Conservation (phyloP, 2,888 invertebrate genomes). For the Meiosimyza platycephala region DNA sequence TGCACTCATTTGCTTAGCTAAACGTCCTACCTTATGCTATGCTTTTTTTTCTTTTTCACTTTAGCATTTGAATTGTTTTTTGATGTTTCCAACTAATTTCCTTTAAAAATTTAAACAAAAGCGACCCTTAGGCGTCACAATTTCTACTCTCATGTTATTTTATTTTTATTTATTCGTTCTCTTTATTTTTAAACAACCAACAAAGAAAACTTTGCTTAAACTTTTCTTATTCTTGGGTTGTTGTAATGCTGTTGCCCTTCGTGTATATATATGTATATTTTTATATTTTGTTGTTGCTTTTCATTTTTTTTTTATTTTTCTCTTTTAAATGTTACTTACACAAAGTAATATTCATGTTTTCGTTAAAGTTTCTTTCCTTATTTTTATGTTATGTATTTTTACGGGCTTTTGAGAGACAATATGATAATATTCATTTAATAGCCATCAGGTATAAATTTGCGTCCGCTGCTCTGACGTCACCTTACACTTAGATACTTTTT, state of each 20-base stretch:
- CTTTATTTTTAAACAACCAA: conserved; percentile 16
- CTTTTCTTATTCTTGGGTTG: conserved; percentile 1
- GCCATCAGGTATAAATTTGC: conserved; percentile 61
- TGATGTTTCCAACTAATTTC: conserved; percentile 18
- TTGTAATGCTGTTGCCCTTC: too few species aligned
- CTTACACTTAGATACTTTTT: too few species aligned
- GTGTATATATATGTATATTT: neutral
- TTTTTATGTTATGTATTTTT: conserved; percentile 53
- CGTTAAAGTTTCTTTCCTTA: neutral
- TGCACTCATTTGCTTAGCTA: neutral
- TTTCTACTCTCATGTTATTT: conserved; percentile 23
- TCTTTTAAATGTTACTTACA: conserved; percentile 34
- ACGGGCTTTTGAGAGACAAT: conserved; percentile 48
- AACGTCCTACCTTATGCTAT: conserved; percentile 1
- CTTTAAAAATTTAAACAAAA: conserved; percentile 31
- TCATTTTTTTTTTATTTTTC: conserved; percentile 24
- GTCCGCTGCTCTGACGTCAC: conserved; percentile 39
- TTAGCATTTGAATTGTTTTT: neutral
- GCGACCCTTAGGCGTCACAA: conserved; percentile 32
- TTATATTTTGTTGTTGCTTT: neutral
- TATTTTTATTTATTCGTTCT: conserved; percentile 15
- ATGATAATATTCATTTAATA: conserved; percentile 60
- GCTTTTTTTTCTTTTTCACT: neutral
- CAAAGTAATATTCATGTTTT: conserved; percentile 32
- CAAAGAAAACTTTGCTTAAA: conserved; percentile 17